phyloP scores from a whole-genome alignment of 2,888 invertebrate species.

The Coleophora deauratella region DNA sequence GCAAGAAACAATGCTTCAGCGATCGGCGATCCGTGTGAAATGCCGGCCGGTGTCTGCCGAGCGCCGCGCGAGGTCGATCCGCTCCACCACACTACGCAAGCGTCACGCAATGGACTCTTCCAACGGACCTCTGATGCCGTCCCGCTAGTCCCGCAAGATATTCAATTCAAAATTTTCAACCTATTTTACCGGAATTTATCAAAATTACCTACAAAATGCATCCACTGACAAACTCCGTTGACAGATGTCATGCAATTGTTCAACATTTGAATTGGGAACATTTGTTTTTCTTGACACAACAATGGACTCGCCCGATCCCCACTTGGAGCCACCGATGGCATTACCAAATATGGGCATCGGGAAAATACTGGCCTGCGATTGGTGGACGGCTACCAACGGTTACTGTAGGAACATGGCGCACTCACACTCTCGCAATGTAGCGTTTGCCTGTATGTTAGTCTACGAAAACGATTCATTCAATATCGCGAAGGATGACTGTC shows the following conservation, averaged over 20 bases:
- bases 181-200: conserved; percentile 28
- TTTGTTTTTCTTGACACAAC: conserved; percentile 34
- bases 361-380: conserved; percentile 78
- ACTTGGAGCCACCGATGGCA: conserved; percentile 73
- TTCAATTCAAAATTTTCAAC: conserved; percentile 35
- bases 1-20: conserved; percentile 38
- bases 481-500: conserved; percentile 13
- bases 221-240: conserved; percentile 27
- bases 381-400: conserved; percentile 71
- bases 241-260: conserved; percentile 40
- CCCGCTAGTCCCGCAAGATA: conserved; percentile 7
- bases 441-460: conserved; percentile 33
- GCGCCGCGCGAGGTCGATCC: conserved; percentile 52
- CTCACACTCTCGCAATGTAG: conserved; percentile 27
- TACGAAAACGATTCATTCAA: conserved; percentile 49
- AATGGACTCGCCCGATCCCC: conserved; percentile 67
- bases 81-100: conserved; percentile 51
- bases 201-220: conserved; percentile 39
- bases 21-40: conserved; percentile 56
- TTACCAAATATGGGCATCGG: conserved; percentile 90
- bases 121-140: conserved; percentile 38
- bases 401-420: conserved; percentile 49
- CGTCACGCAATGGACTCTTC: conserved; percentile 52
- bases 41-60: conserved; percentile 59
- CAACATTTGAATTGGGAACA: conserved; percentile 44